These are phyloP conservation scores for Strigamia transsilvanica DNA, from an alignment of 2,888 invertebrate species.

Conservation along the genomic window DNA sequence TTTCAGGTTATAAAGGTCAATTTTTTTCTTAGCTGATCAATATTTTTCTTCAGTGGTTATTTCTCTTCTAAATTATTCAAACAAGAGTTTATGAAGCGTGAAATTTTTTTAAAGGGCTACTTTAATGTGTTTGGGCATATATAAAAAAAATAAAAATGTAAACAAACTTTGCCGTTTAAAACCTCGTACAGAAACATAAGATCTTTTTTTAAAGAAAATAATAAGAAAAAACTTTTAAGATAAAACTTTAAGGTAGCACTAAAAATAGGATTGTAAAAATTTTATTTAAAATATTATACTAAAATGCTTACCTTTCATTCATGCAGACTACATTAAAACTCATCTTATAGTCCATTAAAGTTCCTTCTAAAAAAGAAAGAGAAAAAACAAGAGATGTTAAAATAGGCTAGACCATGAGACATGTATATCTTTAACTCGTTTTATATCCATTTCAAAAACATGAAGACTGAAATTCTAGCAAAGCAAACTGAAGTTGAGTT, in stretches of 20 bases:
- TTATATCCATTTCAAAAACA: background rate
- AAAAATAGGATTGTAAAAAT: background rate
- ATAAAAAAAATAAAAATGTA: conserved; percentile 4
- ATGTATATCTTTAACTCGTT: background rate
- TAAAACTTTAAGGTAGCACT: conserved; percentile 13
- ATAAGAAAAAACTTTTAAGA: background rate
- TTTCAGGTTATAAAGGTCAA: background rate
- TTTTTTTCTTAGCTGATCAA: conserved; percentile 19
- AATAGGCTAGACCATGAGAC: background rate
- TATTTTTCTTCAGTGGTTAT: background rate
- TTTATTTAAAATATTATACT: background rate
- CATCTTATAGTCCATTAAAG: conserved; percentile 21
- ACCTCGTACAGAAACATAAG: conserved; percentile 22
- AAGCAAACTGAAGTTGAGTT: background rate
- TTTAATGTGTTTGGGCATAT: conserved; percentile 3
- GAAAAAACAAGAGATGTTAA: background rate
- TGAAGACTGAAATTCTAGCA: background rate
- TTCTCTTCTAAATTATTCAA: conserved; percentile 31
- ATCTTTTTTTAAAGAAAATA: background rate
- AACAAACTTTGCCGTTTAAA: conserved; percentile 9
- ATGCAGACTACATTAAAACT: background rate
- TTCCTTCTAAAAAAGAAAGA: background rate
- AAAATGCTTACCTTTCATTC: conserved; percentile 13
- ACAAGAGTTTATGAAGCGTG: conserved; percentile 32
- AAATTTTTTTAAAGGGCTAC: conserved; percentile 25